Conservation (phyloP, 2,888 invertebrate species). For the Ethmia dodecea region DNA sequence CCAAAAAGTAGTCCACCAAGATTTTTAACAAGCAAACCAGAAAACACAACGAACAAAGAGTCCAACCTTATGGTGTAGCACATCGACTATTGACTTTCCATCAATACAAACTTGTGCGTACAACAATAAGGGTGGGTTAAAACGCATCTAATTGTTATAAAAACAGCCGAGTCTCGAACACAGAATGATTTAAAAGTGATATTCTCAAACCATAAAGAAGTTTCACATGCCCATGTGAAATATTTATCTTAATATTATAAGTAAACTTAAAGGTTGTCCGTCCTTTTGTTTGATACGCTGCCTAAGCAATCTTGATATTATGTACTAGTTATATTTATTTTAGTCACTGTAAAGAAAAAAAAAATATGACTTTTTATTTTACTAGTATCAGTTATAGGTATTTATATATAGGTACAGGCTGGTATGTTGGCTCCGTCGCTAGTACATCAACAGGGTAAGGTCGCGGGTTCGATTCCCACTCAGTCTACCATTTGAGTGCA, state of each 20-base stretch:
- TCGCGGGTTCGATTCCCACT: too few species aligned
- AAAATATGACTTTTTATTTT: neutral
- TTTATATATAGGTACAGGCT: too few species aligned
- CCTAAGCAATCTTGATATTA: slow-evolving; percentile 19
- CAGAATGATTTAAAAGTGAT: slow-evolving; percentile 72
- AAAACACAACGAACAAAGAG: slow-evolving; percentile 47
- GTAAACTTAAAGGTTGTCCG: slow-evolving; percentile 60
- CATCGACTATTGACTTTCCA: slow-evolving; percentile 47
- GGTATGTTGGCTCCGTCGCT: too few species aligned
- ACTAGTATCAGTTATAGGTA: too few species aligned
- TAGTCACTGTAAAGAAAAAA: too few species aligned
- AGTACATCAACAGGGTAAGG: too few species aligned
- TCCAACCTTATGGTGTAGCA: slow-evolving; percentile 25
- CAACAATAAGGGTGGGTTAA: slow-evolving; percentile 65
- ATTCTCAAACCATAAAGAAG: slow-evolving; percentile 74
- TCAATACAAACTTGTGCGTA: slow-evolving; percentile 51
- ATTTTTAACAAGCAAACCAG: slow-evolving; percentile 68
- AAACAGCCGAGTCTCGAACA: slow-evolving; percentile 60
- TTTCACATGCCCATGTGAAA: slow-evolving; percentile 74
- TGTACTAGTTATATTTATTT: too few species aligned
- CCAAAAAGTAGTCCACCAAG: slow-evolving; percentile 61
- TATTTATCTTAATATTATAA: slow-evolving; percentile 77
- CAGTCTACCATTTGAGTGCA: too few species aligned
- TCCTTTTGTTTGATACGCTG: slow-evolving; percentile 13
- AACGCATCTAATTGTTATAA: slow-evolving; percentile 74